Conservation (phyloP, 1,140 invertebrate species). For the Trialeurodes vaporariorum region DNA sequence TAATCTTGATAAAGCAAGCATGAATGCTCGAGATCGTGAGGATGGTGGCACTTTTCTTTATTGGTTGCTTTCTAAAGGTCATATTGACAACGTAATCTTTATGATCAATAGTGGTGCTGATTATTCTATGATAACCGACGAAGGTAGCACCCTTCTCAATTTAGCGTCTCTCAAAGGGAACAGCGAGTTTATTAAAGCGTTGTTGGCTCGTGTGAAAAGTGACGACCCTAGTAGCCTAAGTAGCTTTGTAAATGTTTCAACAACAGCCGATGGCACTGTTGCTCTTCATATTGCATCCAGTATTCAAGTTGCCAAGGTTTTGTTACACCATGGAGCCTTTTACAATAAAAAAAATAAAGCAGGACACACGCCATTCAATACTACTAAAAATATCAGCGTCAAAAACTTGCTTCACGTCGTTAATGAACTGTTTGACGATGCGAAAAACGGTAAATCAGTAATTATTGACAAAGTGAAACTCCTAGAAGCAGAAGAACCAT, state of each 20-base stretch:
- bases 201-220: background rate
- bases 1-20: background rate
- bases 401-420: background rate
- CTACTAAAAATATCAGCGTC: background rate
- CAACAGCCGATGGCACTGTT: background rate
- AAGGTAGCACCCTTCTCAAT: background rate
- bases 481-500: too few species aligned
- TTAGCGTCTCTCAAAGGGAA: background rate
- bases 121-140: background rate
- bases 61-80: background rate
- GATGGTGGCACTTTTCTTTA: background rate
- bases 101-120: background rate
- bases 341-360: background rate
- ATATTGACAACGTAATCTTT: background rate
- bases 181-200: background rate
- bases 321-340: background rate
- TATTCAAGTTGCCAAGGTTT: background rate
- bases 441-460: too few species aligned
- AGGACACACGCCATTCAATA: background rate
- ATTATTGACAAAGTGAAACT: too few species aligned
- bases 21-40: background rate
- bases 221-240: background rate
- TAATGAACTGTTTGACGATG: background rate
- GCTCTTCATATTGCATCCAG: background rate
- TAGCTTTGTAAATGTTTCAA: background rate